Evolutionary conservation across 1,140 invertebrate genomes (phyloP).

Genomic region (Platorchestia sp.): DNA sequence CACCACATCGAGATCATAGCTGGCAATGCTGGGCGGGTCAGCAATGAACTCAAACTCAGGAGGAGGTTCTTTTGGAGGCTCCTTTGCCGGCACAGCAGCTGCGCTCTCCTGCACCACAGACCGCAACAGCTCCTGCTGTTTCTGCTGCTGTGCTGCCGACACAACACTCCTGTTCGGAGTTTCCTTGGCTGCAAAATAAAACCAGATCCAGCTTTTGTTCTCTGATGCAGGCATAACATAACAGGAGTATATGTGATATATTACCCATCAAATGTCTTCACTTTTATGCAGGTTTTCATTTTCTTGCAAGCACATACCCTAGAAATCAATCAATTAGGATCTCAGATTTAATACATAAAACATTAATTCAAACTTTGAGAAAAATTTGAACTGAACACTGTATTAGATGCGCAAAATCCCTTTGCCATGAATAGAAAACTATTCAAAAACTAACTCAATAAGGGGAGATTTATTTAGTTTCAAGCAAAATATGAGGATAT

Average conservation of each 20-base stretch:
- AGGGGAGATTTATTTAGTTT: too few relatives aligned
- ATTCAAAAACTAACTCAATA: too few relatives aligned
- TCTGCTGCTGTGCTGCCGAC: constrained; percentile 82
- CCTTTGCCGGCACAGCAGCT: constrained; percentile 71
- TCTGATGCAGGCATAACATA: neutral
- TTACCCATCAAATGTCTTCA: neutral
- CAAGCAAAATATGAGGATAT: too few relatives aligned
- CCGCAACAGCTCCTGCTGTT: constrained; percentile 87
- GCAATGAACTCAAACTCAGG: constrained; percentile 97
- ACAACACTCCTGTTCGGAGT: constrained; percentile 69
- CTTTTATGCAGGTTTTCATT: neutral
- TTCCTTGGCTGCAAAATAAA: neutral
- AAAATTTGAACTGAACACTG: too few relatives aligned
- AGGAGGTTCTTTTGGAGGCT: constrained; percentile 90
- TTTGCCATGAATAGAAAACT: too few relatives aligned
- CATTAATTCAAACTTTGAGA: neutral
- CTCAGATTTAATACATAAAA: neutral
- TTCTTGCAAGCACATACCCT: neutral
- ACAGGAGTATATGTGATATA: neutral
- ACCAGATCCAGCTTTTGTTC: neutral
- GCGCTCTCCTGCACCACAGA: constrained; percentile 88
- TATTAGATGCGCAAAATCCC: too few relatives aligned
- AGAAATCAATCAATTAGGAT: neutral
- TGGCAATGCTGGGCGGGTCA: constrained; percentile 99
- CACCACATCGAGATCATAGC: constrained; percentile 88